Evolutionary conservation across 2,888 invertebrate genomes (phyloP), one percentile per base, ranked within the genome.

Genomic region (Coenonympha arcania): DNA sequence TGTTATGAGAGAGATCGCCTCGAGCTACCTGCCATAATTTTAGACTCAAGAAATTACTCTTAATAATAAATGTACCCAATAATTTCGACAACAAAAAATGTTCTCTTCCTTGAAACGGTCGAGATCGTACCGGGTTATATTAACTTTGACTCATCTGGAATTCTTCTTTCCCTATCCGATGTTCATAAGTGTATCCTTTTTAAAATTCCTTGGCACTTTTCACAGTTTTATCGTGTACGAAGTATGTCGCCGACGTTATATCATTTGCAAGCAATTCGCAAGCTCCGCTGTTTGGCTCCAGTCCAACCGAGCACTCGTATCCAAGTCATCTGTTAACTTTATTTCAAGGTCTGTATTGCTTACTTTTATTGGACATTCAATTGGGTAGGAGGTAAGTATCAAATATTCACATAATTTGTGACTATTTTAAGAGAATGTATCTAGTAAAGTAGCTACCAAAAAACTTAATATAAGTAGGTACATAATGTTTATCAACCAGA

Each of bases 11-110:
- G 68, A 57, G 63, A 65, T 66, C 65, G 81, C 84, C 83, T 68
- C 74, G 65, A 83, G 85, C 85, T 85, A 85, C 85, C 85, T 83
- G 84, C 80, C 66, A 74, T 83, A 81, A 85, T 85, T 83, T 82
- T 69, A 79, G 76, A 72, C 66, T 68, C 73, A 66, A 80, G 73
- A 80, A 84, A 84, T 86, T 84, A 80, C 81, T 82, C 79, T 77
- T 82, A 84, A 85, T 84, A 84, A 83, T 76, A 75, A 80, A 81
- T 76, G 77, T 73, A 76, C 73, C 79, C 76, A 76, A 75, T 79
- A 76, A 85, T 83, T 82, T 84, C 63, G 58, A 62, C 65, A 59
- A 61, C 64, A 71, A 73, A 75, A 74, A 73, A 65, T 66, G 16
- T 33, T 60, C 66, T 59, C 66, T 71, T 70, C 69, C 66, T 65